Evolutionary conservation across 2,797 vertebrate genomes (phyloP).

Genomic region (Urosaurus nigricauda): DNA sequence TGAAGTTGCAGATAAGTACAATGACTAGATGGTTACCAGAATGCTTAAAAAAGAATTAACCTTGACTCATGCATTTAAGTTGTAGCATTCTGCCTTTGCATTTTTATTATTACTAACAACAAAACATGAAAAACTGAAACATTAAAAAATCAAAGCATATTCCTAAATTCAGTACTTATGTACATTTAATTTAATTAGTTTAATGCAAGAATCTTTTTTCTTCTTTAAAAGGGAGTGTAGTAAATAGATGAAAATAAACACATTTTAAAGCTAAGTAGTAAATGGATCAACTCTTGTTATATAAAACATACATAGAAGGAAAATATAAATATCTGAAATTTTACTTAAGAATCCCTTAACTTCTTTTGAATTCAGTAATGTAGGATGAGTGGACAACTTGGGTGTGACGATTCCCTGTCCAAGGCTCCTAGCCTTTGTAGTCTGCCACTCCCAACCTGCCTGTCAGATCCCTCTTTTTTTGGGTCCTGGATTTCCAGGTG

Average conservation of each 20-base stretch:
- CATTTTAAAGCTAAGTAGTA: not conserved
- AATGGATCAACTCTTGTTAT: not conserved
- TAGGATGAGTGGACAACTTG: too few species aligned
- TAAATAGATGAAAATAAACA: not conserved
- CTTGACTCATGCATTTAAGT: not conserved
- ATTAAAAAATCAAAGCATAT: slow-evolving; percentile 1
- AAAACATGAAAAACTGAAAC: not conserved
- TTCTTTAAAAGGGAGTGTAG: not conserved
- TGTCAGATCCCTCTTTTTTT: too few species aligned
- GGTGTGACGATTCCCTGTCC: too few species aligned
- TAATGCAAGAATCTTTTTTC: not conserved
- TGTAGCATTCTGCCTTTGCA: slow-evolving; percentile 6
- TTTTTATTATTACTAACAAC: not conserved
- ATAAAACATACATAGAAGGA: not conserved
- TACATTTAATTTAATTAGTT: slow-evolving; percentile 24
- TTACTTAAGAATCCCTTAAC: slow-evolving; percentile 12
- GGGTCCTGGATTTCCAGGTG: too few species aligned
- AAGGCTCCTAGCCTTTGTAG: too few species aligned
- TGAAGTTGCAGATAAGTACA: not conserved
- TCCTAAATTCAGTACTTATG: not conserved
- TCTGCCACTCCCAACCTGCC: too few species aligned
- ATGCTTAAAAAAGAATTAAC: not conserved
- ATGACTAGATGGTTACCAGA: not conserved
- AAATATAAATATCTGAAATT: not conserved
- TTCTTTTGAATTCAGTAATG: not conserved